Base-by-base conservation (phyloP, 2,888 invertebrate genomes). In the Apodemia hepburni region DNA sequence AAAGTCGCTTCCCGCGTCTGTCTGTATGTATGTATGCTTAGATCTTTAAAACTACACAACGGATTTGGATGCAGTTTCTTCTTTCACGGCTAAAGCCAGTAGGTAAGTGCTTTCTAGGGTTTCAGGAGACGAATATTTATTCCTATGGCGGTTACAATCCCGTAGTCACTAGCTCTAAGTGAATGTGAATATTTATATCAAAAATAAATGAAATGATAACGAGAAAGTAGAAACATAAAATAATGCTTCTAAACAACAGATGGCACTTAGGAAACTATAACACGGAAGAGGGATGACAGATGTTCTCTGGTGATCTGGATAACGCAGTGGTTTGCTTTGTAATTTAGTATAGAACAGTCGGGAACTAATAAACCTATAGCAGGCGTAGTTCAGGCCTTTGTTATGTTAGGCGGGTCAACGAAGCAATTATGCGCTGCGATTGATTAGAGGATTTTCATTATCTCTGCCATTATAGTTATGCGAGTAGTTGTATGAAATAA, bases 381-480 rank as follows among this genome's bases (percentile, higher is more conserved):
- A 51, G 22, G 51, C 51, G 54, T 54, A 22, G 54, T 54, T 27
- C 54, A 54, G 8, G 22, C 54, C 54, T 54, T 54, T 54, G 54
- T 54, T 54, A 15, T 12, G 54, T 54, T 27, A 54, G 54, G 11
- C 29, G 15, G 57, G 57, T 57, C 57, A 29, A 15, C 57, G 15
- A 57, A 57, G 57, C 29, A 57, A 57, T 57, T 57, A 57, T 57
- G 15, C 57, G 57, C 57, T 57, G 57, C 57, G 57, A 57, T 57
- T 57, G 57, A 29, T 29, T 57, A 22, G 57, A 57, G 57, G 51
- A 29, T 27, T 54, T 54, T 54, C 54, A 54, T 54, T 27, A 27
- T n/a, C 54, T 29, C 54, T 54, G 54, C 12, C 27, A 15, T 54
- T 54, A 54, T 54, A 27, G 54, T 54, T 54, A 54, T 54, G 15